Evolutionary conservation across 1,140 invertebrate genomes (phyloP).

Genomic region (Brachionus paranguensis): DNA sequence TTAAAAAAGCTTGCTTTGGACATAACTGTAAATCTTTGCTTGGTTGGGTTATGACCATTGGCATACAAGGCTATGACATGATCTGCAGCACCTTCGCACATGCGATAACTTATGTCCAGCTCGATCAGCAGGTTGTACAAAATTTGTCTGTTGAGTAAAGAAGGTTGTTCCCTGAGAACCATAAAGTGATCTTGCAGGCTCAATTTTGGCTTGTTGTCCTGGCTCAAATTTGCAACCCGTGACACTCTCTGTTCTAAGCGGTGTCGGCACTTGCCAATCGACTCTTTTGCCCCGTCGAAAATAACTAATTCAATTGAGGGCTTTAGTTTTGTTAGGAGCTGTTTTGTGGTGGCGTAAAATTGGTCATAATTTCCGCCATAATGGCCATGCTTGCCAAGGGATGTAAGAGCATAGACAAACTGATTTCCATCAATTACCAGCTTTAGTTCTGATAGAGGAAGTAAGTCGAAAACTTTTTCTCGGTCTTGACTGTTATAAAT

Average conservation of each 20-base stretch:
- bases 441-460: neutral
- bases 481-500: neutral
- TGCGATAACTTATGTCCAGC: neutral
- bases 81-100: neutral
- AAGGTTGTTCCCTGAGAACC: neutral
- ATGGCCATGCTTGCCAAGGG: neutral
- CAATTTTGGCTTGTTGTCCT: neutral
- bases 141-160: neutral
- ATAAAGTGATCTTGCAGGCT: neutral
- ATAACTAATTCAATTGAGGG: neutral
- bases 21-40: neutral
- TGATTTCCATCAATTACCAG: constrained; percentile 10
- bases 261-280: neutral
- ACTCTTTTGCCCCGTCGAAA: constrained; percentile 15
- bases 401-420: neutral
- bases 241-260: neutral
- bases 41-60: neutral
- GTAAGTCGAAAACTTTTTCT: neutral
- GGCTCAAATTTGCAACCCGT: neutral
- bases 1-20: constrained; percentile 29
- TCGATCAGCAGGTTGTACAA: neutral
- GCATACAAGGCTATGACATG: constrained; percentile 8
- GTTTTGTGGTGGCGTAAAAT: neutral
- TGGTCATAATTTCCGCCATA: constrained; percentile 26
- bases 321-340: neutral